These are phyloP conservation scores for Ferrisia virgata DNA, from an alignment of 2,888 invertebrate genomes.

Conservation along the genomic window DNA sequence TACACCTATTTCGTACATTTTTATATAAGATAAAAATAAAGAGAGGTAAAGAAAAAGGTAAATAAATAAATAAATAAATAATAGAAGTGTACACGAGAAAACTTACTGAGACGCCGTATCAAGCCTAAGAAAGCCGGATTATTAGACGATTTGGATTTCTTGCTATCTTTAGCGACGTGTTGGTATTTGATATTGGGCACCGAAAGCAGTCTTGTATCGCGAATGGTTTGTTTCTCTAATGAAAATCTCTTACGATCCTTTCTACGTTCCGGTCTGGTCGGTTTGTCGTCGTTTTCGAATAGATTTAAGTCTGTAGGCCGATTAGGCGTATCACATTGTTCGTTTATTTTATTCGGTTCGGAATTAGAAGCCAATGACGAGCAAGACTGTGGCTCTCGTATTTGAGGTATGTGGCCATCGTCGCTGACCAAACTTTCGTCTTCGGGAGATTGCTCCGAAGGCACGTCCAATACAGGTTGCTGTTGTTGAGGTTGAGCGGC, in stretches of 20 bases:
- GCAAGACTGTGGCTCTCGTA: too few relatives aligned
- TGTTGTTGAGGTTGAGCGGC: slow-evolving; percentile 49
- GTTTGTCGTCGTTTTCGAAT: slow-evolving; percentile 55
- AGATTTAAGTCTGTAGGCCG: slow-evolving; percentile 67
- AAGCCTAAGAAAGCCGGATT: slow-evolving; percentile 65
- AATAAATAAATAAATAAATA: neutral
- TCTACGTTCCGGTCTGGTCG: slow-evolving; percentile 51
- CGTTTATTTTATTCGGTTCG: neutral
- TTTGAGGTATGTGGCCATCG: slow-evolving; percentile 36
- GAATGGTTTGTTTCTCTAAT: slow-evolving; percentile 50
- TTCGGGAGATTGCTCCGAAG: slow-evolving; percentile 54
- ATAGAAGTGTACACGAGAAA: neutral
- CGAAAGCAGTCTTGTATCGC: slow-evolving; percentile 69
- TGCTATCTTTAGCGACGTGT: slow-evolving; percentile 57
- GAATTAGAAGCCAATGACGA: neutral
- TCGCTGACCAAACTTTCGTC: slow-evolving; percentile 52
- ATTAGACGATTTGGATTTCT: slow-evolving; percentile 52
- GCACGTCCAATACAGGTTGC: slow-evolving; percentile 52
- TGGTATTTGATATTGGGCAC: slow-evolving; percentile 66
- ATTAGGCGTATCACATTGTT: slow-evolving; percentile 50
- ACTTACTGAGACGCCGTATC: slow-evolving; percentile 87
- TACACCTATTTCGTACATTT: neutral
- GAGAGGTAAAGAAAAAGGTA: too few relatives aligned
- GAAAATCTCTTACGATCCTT: slow-evolving; percentile 50
- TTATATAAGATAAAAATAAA: too few relatives aligned